phyloP scores from a whole-genome alignment of 1,140 invertebrate species.

The Drosophila malerkotliana region DNA sequence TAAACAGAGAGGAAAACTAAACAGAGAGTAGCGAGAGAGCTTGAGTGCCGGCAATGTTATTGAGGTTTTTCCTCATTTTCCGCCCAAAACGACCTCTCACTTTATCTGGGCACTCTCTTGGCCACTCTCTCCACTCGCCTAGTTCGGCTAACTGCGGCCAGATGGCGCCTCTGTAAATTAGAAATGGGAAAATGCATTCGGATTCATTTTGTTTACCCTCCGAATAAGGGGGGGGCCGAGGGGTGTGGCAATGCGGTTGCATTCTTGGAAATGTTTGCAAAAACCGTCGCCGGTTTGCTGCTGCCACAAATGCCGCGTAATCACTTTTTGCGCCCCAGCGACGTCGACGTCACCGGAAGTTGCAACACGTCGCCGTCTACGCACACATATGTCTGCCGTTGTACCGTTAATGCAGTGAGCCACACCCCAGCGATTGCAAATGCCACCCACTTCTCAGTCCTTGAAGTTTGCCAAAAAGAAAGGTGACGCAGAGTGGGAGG shows the following conservation, averaged over 20 bases:
- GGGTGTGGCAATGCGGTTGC: constrained; percentile 44
- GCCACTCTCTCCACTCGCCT: constrained; percentile 13
- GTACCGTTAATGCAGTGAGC: constrained; percentile 52
- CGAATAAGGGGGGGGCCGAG: not conserved
- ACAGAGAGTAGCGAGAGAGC: not conserved
- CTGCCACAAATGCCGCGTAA: constrained; percentile 74
- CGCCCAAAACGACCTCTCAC: constrained; percentile 1
- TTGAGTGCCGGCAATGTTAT: not conserved
- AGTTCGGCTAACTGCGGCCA: constrained; percentile 55
- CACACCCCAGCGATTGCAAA: constrained; percentile 70
- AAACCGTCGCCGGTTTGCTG: constrained; percentile 67
- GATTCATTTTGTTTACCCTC: constrained; percentile 48
- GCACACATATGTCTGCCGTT: constrained; percentile 54
- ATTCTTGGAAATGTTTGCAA: constrained; percentile 72
- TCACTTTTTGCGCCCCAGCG: constrained; percentile 61
- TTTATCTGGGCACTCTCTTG: constrained; percentile 15
- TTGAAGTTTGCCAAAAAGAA: constrained; percentile 49
- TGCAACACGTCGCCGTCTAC: constrained; percentile 67
- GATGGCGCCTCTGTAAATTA: constrained; percentile 53
- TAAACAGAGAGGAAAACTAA: constrained; percentile 64
- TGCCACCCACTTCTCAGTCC: constrained; percentile 29
- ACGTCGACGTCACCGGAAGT: constrained; percentile 57
- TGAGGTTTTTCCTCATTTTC: constrained; percentile 6
- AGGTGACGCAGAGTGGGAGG: constrained; percentile 3
- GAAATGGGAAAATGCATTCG: constrained; percentile 53